These are phyloP conservation scores for Platichthys flesus DNA, from an alignment of 2,113 vertebrate species.

Conservation along the genomic window DNA sequence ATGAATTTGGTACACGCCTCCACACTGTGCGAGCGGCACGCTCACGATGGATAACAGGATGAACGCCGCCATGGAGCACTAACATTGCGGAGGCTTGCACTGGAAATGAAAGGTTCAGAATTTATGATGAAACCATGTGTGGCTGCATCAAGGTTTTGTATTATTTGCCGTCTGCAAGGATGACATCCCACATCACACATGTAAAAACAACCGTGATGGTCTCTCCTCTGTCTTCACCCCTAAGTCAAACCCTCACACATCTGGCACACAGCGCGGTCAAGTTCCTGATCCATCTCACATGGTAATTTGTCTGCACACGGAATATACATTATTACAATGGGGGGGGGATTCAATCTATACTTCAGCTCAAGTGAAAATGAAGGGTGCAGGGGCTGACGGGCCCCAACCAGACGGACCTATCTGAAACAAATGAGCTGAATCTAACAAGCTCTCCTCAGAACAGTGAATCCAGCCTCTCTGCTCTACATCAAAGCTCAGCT, in stretches of 20 bases:
- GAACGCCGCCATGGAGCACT: constrained; percentile 19
- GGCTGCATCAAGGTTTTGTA: constrained; percentile 6
- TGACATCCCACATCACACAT: neutral
- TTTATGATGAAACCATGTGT: neutral
- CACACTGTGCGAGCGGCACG: constrained; percentile 43
- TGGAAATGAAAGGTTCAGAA: constrained; percentile 11
- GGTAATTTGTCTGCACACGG: constrained; percentile 2
- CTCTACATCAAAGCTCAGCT: constrained; percentile 54
- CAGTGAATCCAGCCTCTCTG: constrained; percentile 41
- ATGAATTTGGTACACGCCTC: constrained; percentile 65
- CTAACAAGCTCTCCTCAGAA: constrained; percentile 63
- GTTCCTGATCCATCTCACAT: constrained; percentile 2
- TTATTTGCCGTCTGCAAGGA: neutral
- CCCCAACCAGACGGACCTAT: constrained; percentile 47
- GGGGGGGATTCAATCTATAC: too few relatives aligned
- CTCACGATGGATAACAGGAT: constrained; percentile 27
- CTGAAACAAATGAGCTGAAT: constrained; percentile 62
- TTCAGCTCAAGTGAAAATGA: too few relatives aligned
- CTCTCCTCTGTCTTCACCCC: neutral
- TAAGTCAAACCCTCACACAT: constrained; percentile 13
- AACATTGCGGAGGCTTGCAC: constrained; percentile 2
- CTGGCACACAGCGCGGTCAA: constrained; percentile 2
- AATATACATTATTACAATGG: too few relatives aligned
- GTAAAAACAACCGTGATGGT: constrained; percentile 2
- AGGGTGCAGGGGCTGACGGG: constrained; percentile 4